phyloP scores from a whole-genome alignment of 92 coral and sea anemone species.

The Galaxea fascicularis region DNA sequence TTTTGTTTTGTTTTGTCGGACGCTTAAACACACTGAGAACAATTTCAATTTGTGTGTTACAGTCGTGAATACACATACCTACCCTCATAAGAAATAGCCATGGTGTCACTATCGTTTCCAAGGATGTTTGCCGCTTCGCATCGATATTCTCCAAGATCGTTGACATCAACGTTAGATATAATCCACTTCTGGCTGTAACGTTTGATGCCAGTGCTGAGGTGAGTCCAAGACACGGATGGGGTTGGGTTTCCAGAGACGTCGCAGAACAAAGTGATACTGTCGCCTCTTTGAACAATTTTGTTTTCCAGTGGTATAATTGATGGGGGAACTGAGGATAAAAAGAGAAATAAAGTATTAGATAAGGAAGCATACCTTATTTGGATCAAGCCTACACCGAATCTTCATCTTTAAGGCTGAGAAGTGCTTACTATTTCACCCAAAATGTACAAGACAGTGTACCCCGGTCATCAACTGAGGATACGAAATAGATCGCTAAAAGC shows the following conservation, averaged over 20 bases:
- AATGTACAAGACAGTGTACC: too few relatives aligned
- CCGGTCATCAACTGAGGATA: too few relatives aligned
- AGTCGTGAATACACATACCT: neutral
- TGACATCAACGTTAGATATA: neutral
- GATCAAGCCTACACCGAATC: too few relatives aligned
- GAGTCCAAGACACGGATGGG: conserved; percentile 1
- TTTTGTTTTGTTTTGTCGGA: too few relatives aligned
- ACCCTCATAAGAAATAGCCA: neutral
- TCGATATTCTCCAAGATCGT: conserved; percentile 17
- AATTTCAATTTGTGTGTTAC: too few relatives aligned
- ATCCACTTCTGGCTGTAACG: neutral
- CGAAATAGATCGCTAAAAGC: too few relatives aligned
- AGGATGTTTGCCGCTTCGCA: conserved; percentile 34
- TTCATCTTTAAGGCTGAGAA: too few relatives aligned
- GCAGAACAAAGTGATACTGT: neutral
- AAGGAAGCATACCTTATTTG: too few relatives aligned
- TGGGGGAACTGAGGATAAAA: neutral
- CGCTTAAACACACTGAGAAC: too few relatives aligned
- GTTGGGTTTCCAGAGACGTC: conserved; percentile 5
- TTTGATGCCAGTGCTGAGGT: neutral
- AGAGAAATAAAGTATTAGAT: neutral
- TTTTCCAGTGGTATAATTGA: neutral
- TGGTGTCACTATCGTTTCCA: neutral
- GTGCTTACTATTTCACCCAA: too few relatives aligned
- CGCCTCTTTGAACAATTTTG: neutral